Evolutionary conservation across 1,140 invertebrate genomes (phyloP), one percentile per base, ranked within the genome.

Genomic region (Drosophila azteca): DNA sequence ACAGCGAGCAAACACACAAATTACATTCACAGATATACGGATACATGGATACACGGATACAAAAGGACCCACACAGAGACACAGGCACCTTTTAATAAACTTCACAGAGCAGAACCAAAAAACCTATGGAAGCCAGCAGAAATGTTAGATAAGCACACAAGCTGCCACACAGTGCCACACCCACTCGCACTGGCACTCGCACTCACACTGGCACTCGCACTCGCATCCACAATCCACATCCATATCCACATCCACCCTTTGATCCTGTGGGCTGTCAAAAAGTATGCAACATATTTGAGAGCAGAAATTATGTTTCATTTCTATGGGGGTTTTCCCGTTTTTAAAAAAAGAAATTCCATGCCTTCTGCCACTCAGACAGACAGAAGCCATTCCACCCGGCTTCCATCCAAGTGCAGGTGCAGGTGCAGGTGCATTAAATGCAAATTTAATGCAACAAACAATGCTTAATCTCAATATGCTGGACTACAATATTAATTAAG

Each of bases 401-500:
- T 26, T 26, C 17, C 17, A 20, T 26, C 5, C 4, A 17, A 11
- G 20, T 51, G 1, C 58, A 41, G 39, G 54, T 63, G 26, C 6
- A 17, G n/a, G 26, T 51, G 0, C 58, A 41, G 44, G 54, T 63
- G 59, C 69, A 69, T 39, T 13, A 65, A 65, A 74, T 52, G 41
- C 46, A 24, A 57, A 63, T 73, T 50, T 26, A 73, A 73, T 73
- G 31, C 31, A 31, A 31, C 31, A 31, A 9, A 31, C 31, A 31
- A 31, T 9, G 9, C 31, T 9, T 3, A 31, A 31, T 9, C 31
- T 59, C 48, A 49, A 59, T 59, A 64, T 46, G 59, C 17, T 60
- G 24, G 50, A 46, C 81, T 80, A 69, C 62, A 80, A 79, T 72
- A 77, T 80, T 80, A 81, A 87, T 81, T 71, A 80, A 69, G 80